phyloP scores from a whole-genome alignment of 2,113 vertebrate genomes.

The Ifrita kowaldi region DNA sequence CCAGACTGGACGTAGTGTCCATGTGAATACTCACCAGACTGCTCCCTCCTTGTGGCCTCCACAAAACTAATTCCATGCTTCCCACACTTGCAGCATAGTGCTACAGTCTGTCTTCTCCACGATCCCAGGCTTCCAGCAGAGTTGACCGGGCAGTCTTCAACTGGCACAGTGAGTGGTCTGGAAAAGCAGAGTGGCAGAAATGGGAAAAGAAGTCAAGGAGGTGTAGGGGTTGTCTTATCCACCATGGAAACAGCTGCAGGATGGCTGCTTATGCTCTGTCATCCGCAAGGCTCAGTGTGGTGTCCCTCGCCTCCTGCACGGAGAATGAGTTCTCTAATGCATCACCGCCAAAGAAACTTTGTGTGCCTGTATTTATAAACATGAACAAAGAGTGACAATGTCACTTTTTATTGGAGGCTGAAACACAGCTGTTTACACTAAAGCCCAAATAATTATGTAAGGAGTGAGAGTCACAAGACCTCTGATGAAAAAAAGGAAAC shows the following conservation, averaged over 20 bases:
- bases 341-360: neutral
- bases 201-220: neutral
- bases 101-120: neutral
- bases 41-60: neutral
- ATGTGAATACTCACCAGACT: neutral
- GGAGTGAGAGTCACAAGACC: neutral
- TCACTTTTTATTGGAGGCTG: neutral
- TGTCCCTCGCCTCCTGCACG: neutral
- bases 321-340: neutral
- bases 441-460: neutral
- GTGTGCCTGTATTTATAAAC: neutral
- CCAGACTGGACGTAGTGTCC: neutral
- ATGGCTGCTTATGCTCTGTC: neutral
- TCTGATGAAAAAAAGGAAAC: neutral
- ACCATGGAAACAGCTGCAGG: neutral
- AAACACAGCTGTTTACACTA: neutral
- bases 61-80: neutral
- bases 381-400: neutral
- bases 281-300: accelerated
- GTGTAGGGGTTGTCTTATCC: neutral
- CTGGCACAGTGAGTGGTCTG: neutral
- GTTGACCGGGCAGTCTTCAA: neutral
- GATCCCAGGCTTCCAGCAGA: neutral
- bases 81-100: neutral
- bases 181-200: neutral